phyloP scores from a whole-genome alignment of 2,888 invertebrate species.

The Kryphioiulus occultus region DNA sequence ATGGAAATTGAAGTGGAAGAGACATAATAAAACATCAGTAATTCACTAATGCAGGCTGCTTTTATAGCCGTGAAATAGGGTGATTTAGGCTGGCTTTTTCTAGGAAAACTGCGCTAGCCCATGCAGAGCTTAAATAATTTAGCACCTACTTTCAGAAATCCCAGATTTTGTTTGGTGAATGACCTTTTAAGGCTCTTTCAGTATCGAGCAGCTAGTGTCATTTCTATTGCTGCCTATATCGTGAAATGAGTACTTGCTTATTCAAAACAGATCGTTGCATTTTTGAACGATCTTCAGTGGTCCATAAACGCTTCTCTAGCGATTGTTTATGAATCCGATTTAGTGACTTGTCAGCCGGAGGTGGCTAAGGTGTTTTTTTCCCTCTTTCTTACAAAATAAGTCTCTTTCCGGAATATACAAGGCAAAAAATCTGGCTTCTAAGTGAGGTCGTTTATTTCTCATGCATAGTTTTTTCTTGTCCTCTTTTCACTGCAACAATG shows the following conservation, averaged over 20 bases:
- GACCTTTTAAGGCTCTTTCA: not conserved
- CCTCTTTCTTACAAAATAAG: not conserved
- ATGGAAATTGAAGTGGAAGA: not conserved
- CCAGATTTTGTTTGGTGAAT: not conserved
- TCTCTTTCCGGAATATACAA: not conserved
- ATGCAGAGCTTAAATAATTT: not conserved
- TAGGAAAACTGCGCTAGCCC: not conserved
- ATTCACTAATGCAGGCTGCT: not conserved
- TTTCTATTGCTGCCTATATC: not conserved
- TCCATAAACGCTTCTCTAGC: slow-evolving; percentile 4
- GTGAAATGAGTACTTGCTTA: not conserved
- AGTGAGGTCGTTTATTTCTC: slow-evolving; percentile 36
- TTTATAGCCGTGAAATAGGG: not conserved
- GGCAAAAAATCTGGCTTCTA: slow-evolving; percentile 19
- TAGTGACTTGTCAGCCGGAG: slow-evolving; percentile 32
- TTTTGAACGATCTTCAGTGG: slow-evolving; percentile 32
- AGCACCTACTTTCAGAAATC: not conserved
- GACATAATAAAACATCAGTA: not conserved
- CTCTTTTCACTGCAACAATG: slow-evolving; percentile 20
- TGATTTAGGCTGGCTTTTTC: not conserved
- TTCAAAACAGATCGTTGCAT: slow-evolving; percentile 10
- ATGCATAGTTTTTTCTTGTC: slow-evolving; percentile 29
- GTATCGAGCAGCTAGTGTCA: not conserved
- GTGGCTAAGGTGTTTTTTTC: not conserved
- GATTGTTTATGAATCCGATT: slow-evolving; percentile 25